Evolutionary conservation across 2,888 invertebrate genomes (phyloP).

Genomic region (Neria commutata): DNA sequence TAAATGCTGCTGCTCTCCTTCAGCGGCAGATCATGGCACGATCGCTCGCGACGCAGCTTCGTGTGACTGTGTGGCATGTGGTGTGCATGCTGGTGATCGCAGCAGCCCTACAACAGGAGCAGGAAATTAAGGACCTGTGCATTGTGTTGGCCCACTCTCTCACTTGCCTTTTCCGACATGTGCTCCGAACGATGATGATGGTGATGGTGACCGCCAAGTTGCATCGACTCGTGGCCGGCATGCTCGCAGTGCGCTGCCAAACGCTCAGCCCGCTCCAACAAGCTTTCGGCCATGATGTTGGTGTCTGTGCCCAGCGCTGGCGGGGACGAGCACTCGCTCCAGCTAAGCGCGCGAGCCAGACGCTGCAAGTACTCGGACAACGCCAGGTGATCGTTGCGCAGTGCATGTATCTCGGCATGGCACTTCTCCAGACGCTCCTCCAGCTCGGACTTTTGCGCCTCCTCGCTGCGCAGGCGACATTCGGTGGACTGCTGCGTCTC

Average conservation of each 20-base stretch:
- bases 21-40: slow-evolving; percentile 79
- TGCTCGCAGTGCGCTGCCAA: slow-evolving; percentile 54
- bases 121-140: neutral
- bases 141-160: slow-evolving; percentile 36
- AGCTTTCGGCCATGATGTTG: slow-evolving; percentile 70
- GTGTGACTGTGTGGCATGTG: slow-evolving; percentile 62
- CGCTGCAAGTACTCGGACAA: slow-evolving; percentile 82
- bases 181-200: slow-evolving; percentile 25
- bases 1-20: slow-evolving; percentile 73
- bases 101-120: slow-evolving; percentile 41
- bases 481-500: slow-evolving; percentile 67
- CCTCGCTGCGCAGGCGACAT: slow-evolving; percentile 70
- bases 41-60: slow-evolving; percentile 77
- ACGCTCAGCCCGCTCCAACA: slow-evolving; percentile 85
- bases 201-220: slow-evolving; percentile 20
- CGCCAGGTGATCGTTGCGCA: slow-evolving; percentile 60
- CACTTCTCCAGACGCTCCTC: slow-evolving; percentile 78
- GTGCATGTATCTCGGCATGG: slow-evolving; percentile 77
- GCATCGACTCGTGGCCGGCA: slow-evolving; percentile 39
- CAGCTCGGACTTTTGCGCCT: slow-evolving; percentile 71
- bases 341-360: slow-evolving; percentile 76
- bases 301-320: slow-evolving; percentile 59
- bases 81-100: slow-evolving; percentile 39
- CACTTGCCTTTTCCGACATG: slow-evolving; percentile 39
- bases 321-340: slow-evolving; percentile 58